Conservation (phyloP, 2,888 invertebrate species). For the Chrysodeixis includens region DNA sequence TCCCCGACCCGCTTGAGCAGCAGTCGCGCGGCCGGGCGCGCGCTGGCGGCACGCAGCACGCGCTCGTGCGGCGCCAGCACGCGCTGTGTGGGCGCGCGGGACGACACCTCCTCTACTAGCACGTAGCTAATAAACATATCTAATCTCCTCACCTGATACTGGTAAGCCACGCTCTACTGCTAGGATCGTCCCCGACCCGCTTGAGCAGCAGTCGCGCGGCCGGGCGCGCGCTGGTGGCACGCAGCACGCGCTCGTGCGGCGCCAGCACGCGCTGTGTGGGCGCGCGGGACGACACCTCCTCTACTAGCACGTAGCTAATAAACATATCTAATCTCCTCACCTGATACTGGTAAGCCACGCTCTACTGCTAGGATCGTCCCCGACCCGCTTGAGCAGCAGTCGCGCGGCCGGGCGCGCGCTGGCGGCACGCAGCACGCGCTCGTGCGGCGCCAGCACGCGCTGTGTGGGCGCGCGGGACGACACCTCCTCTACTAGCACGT, state of each 20-base stretch:
- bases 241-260: conserved; percentile 94
- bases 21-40: too few species aligned
- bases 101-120: too few species aligned
- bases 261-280: conserved; percentile 94
- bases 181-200: conserved; percentile 97
- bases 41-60: too few species aligned
- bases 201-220: conserved; percentile 95
- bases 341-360: conserved; percentile 97
- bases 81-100: conserved; percentile 94
- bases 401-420: too few species aligned
- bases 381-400: conserved; percentile 95
- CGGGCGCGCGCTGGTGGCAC: too few species aligned
- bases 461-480: too few species aligned
- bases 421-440: too few species aligned
- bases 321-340: too few species aligned
- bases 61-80: conserved; percentile 94
- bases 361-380: conserved; percentile 97
- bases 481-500: too few species aligned
- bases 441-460: conserved; percentile 93
- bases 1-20: conserved; percentile 96
- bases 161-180: conserved; percentile 97
- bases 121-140: too few species aligned
- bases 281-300: too few species aligned
- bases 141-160: conserved; percentile 91
- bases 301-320: too few species aligned